Conservation (phyloP, 2,888 invertebrate genomes). For the Anoplius nigerrimus region DNA sequence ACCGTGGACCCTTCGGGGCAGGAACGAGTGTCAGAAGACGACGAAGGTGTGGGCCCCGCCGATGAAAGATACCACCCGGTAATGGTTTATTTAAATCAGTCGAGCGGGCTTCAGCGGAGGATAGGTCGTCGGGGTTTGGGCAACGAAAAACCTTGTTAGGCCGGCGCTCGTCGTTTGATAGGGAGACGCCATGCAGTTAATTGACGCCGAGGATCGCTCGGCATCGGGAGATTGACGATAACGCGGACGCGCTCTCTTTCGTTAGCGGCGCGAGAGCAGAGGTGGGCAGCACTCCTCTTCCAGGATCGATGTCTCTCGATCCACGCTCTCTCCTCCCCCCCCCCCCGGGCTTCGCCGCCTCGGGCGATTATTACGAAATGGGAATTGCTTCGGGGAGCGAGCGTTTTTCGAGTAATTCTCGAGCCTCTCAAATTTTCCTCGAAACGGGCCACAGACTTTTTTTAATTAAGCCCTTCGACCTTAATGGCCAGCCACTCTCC, state of each 20-base stretch:
- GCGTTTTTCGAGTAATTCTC: no score
- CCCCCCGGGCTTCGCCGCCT: no score
- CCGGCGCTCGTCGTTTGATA: slow-evolving; percentile 55
- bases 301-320: slow-evolving; percentile 15
- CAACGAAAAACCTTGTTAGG: slow-evolving; percentile 61
- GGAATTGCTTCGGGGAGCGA: neutral
- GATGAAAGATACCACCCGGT: slow-evolving; percentile 66
- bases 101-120: slow-evolving; percentile 36
- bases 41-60: slow-evolving; percentile 60
- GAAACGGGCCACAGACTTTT: no score
- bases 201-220: slow-evolving; percentile 51
- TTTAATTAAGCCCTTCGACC: no score
- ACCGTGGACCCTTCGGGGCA: slow-evolving; percentile 12
- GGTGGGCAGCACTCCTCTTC: slow-evolving; percentile 1
- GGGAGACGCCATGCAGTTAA: slow-evolving; percentile 52
- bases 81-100: slow-evolving; percentile 68
- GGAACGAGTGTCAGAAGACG: slow-evolving; percentile 59
- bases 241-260: slow-evolving; percentile 10
- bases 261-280: no score
- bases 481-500: no score
- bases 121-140: slow-evolving; percentile 26
- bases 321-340: slow-evolving; percentile 8
- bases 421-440: no score
- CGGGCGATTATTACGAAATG: slow-evolving; percentile 30
- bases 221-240: slow-evolving; percentile 44